Evolutionary conservation across 2,888 invertebrate genomes (phyloP).

Genomic region (Troilus luridus): DNA sequence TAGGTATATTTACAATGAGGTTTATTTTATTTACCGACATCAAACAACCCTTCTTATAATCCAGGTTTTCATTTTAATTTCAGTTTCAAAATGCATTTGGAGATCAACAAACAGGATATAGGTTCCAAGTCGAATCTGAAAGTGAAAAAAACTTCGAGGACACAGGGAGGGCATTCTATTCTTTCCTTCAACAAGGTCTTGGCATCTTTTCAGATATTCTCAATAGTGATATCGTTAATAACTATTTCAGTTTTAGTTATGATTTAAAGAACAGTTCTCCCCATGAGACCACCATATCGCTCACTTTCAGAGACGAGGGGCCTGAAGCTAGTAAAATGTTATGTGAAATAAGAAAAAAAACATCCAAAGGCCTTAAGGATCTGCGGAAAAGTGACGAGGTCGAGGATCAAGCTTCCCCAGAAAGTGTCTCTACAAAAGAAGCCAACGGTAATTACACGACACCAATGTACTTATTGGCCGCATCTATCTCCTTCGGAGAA

Average conservation of each 20-base stretch:
- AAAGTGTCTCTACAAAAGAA: neutral
- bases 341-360: neutral
- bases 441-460: neutral
- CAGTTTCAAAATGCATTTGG: constrained; percentile 63
- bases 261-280: constrained; percentile 71
- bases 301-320: constrained; percentile 67
- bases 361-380: neutral
- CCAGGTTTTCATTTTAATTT: neutral
- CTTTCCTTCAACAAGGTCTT: constrained; percentile 66
- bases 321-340: neutral
- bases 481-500: constrained; percentile 73
- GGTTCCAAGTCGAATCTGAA: constrained; percentile 73
- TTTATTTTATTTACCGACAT: neutral
- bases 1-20: constrained; percentile 59
- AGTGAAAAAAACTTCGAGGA: constrained; percentile 70
- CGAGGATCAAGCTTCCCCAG: neutral
- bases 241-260: constrained; percentile 67
- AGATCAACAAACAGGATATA: constrained; percentile 70
- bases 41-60: neutral
- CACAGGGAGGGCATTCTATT: constrained; percentile 67
- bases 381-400: neutral
- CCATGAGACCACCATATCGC: constrained; percentile 70
- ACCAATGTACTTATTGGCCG: constrained; percentile 69
- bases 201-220: constrained; percentile 28
- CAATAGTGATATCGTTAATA: neutral